Evolutionary conservation across 2,113 vertebrate species (phyloP).

Genomic region (Mohoua ochrocephala): DNA sequence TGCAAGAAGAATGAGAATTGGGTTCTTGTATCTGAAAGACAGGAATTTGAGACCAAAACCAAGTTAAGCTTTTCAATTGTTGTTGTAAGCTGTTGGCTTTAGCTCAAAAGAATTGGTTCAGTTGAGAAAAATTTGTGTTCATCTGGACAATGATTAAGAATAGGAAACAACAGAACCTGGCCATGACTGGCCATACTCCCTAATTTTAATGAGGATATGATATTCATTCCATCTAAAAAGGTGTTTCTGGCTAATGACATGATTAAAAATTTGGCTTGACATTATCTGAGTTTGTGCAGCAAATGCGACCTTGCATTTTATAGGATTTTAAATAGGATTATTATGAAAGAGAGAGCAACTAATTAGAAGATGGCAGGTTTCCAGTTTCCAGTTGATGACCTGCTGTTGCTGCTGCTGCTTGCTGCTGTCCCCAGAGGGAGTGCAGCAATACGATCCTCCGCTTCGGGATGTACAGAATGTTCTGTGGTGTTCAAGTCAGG

Average conservation of each 20-base stretch:
- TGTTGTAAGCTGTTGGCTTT: neutral
- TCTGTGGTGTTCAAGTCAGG: slow-evolving; percentile 54
- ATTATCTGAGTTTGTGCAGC: slow-evolving; percentile 21
- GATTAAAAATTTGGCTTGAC: slow-evolving; percentile 42
- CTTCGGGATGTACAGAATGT: slow-evolving; percentile 62
- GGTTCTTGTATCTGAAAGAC: neutral
- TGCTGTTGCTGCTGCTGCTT: neutral
- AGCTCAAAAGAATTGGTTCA: neutral
- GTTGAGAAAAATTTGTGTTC: neutral
- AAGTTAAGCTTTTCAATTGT: neutral
- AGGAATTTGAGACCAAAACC: neutral
- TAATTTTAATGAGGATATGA: neutral
- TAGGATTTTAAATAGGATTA: slow-evolving; percentile 31
- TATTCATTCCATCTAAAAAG: slow-evolving; percentile 13
- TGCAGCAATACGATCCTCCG: neutral
- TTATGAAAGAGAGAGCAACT: slow-evolving; percentile 7
- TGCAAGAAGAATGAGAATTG: neutral
- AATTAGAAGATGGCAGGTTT: slow-evolving; percentile 56
- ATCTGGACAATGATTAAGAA: neutral
- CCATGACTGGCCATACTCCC: neutral
- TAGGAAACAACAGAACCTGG: neutral
- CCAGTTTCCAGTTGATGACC: slow-evolving; percentile 41
- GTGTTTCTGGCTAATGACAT: slow-evolving; percentile 33
- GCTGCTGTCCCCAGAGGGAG: slow-evolving; percentile 41
- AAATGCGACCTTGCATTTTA: neutral